Evolutionary conservation across 2,888 invertebrate species (phyloP), one percentile per base, ranked within the genome.

Genomic region (Melinaea marsaeus): DNA sequence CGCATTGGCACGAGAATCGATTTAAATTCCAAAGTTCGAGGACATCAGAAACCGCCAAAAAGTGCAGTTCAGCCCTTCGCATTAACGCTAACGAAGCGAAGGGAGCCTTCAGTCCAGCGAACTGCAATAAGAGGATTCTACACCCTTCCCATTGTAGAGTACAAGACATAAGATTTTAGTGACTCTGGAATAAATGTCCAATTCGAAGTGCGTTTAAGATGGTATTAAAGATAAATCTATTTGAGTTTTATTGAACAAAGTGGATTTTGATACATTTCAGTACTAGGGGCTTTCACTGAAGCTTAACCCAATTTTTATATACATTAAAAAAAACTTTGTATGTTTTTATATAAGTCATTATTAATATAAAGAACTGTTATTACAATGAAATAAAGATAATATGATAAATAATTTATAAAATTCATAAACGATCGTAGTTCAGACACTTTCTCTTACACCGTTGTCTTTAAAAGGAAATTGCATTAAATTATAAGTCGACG

Each of bases 401-500:
- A 37, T 37, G 2, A 37, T 6, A 37, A 6, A 9, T 9, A 42
- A 42, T 9, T 9, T 42, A 42, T 42, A 42, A 42, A 42, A 7
- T 13, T 56, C n/a, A n/a, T 33, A 60, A 42, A 42, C 9, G 9
- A 37, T 37, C 37, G 33, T 61, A 79, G 81, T 82, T 71, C 6
- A 13, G 55, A 22, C 58, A 70, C 60, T 75, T 65, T 57, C 4
- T 75, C 4, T 75, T 37, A 62, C 74, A 66, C 78, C 79, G 63
- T 66, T 73, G 77, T 75, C 78, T 80, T 81, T 80, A 81, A 80
- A 79, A 83, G 85, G 80, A 85, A 87, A 89, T 89, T 88, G 90
- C 88, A 89, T 90, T 89, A 88, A 89, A 89, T 88, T 89, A 89
- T 90, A 90, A 90, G 88, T 88, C 88, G 84, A 78, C 84, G 82